Percentiles rank a stretch among this genome's conserved stretches.
Conservation (phyloP, 1,140 invertebrate genomes). For the Bombus ignitus region DNA sequence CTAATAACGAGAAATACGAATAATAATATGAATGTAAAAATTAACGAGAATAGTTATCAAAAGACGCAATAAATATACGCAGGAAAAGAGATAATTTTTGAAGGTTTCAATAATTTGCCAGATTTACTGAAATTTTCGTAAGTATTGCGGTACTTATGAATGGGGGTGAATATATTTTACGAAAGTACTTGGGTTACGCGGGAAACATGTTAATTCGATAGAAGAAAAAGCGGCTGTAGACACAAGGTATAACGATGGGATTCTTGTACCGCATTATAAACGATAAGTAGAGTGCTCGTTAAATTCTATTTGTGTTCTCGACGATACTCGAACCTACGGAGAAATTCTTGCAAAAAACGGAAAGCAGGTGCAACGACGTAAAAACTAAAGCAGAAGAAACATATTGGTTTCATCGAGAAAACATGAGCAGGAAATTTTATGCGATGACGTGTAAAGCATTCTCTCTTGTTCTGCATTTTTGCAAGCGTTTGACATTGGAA, state of each 20-base stretch:
- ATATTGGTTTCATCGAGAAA: neutral
- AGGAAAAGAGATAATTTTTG: no score
- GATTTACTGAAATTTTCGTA: neutral
- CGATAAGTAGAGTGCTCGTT: constrained; percentile 8
- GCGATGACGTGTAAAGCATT: neutral
- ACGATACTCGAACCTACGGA: neutral
- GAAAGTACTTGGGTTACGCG: neutral
- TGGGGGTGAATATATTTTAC: neutral
- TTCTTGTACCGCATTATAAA: constrained; percentile 8
- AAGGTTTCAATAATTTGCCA: neutral
- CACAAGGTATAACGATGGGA: neutral
- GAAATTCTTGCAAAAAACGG: neutral
- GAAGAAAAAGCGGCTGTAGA: neutral
- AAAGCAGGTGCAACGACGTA: neutral
- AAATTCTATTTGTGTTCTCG: neutral
- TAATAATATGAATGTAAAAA: no score
- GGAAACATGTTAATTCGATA: neutral
- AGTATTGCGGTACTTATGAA: neutral
- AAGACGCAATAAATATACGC: no score
- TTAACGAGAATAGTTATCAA: no score
- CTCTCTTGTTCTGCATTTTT: neutral
- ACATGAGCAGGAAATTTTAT: neutral
- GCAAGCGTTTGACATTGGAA: neutral
- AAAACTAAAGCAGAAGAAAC: neutral
- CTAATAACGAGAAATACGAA: no score